A percentile compares a stretch with the other conserved stretches of the same genome.
Conservation (phyloP, 2,888 invertebrate species). For the Watsonalla binaria region DNA sequence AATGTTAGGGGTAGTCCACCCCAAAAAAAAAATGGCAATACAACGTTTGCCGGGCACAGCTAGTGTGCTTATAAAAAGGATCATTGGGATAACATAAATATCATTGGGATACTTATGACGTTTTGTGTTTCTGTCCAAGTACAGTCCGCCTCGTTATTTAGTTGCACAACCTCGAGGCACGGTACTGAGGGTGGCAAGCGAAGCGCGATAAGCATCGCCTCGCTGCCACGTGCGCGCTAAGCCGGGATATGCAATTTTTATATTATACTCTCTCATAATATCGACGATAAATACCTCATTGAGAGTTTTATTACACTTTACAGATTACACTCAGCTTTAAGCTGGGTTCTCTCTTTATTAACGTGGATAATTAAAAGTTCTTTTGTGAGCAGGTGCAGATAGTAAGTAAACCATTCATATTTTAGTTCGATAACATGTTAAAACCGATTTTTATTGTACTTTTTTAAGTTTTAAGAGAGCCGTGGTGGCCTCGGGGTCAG, state of each 20-base stretch:
- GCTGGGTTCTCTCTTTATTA: background rate
- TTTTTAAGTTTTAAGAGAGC: no score
- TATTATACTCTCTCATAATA: constrained; percentile 54
- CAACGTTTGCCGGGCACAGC: no score
- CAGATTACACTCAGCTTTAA: constrained; percentile 6
- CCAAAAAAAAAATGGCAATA: no score
- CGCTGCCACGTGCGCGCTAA: constrained; percentile 55
- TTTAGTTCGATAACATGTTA: no score
- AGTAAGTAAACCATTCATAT: no score
- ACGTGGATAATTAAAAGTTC: background rate
- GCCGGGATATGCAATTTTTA: constrained; percentile 58
- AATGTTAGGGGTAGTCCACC: no score
- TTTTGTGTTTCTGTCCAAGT: no score
- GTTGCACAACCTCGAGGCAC: constrained; percentile 4
- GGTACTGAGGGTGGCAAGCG: constrained; percentile 51
- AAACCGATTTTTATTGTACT: no score
- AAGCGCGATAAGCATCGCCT: constrained; percentile 65
- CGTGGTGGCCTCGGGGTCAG: no score
- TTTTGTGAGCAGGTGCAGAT: background rate
- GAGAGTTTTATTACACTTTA: constrained; percentile 39
- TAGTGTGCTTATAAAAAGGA: no score
- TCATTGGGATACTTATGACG: no score
- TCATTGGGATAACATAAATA: no score
- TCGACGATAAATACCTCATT: constrained; percentile 32
- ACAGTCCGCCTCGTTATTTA: background rate